Evolutionary conservation across 2,797 vertebrate genomes (phyloP).

Genomic region (Acanthopagrus latus): DNA sequence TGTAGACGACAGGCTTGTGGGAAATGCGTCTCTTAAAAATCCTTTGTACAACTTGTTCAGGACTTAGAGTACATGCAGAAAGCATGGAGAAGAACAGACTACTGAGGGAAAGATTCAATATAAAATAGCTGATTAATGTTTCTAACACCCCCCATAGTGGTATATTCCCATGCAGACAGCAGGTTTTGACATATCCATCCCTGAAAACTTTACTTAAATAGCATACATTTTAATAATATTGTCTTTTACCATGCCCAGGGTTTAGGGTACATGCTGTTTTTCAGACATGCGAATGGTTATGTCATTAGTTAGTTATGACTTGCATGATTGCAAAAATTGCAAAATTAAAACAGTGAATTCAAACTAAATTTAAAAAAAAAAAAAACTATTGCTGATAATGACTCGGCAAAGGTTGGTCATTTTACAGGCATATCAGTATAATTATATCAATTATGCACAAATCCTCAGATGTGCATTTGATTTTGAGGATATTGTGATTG

Average conservation of each 20-base stretch:
- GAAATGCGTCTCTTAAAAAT: slow-evolving; percentile 13
- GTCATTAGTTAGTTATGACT: too few species aligned
- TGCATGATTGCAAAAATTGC: too few species aligned
- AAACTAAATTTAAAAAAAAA: too few species aligned
- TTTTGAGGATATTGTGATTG: too few species aligned
- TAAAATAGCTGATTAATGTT: not conserved
- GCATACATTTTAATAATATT: not conserved
- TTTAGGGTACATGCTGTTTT: not conserved
- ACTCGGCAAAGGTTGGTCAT: too few species aligned
- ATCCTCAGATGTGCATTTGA: too few species aligned
- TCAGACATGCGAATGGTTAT: too few species aligned
- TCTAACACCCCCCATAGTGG: not conserved
- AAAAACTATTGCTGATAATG: too few species aligned
- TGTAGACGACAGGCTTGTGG: not conserved
- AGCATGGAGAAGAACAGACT: not conserved
- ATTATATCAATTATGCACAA: too few species aligned
- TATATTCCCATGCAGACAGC: not conserved
- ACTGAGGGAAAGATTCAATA: not conserved
- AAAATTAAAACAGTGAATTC: too few species aligned
- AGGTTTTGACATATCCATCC: not conserved
- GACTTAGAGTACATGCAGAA: not conserved
- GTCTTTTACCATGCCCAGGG: not conserved
- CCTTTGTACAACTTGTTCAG: slow-evolving; percentile 1
- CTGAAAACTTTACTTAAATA: not conserved
- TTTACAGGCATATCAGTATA: too few species aligned